Evolutionary conservation across 2,888 invertebrate species (phyloP).

Genomic region (Ditylenchus weischeri): DNA sequence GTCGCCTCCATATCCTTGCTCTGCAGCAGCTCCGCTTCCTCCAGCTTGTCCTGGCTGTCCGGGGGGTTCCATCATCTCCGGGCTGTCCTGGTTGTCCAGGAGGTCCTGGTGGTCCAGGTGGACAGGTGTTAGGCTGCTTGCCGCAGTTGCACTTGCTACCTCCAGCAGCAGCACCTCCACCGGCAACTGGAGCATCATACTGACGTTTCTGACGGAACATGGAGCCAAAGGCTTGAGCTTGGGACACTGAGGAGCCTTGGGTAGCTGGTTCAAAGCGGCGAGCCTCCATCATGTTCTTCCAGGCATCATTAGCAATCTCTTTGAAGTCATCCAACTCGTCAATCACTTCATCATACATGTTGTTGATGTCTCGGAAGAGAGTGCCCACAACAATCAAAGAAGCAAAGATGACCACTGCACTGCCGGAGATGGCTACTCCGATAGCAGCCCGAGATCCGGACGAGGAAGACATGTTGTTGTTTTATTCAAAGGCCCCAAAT

Average conservation of each 20-base stretch:
- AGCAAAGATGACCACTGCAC: conserved; percentile 34
- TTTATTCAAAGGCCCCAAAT: neutral
- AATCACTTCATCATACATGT: conserved; percentile 36
- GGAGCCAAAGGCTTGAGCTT: too few relatives aligned
- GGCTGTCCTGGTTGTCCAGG: conserved; percentile 19
- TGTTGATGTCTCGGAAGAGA: conserved; percentile 40
- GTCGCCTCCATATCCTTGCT: conserved; percentile 11
- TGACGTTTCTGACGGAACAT: conserved; percentile 15
- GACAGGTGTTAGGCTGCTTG: conserved; percentile 25
- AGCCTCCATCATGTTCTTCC: conserved; percentile 29
- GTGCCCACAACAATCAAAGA: conserved; percentile 33
- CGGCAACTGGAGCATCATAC: conserved; percentile 16
- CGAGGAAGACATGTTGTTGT: conserved; percentile 1
- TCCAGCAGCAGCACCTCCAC: conserved; percentile 14
- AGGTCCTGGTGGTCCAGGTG: conserved; percentile 30
- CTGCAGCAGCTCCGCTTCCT: neutral
- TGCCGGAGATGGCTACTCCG: conserved; percentile 32
- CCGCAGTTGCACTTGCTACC: conserved; percentile 25
- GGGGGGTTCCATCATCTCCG: conserved; percentile 45
- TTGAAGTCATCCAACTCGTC: conserved; percentile 40
- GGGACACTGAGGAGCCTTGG: neutral
- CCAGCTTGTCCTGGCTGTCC: conserved; percentile 16
- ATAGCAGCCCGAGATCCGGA: conserved; percentile 16
- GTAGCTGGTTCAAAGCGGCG: conserved; percentile 4
- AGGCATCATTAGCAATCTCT: conserved; percentile 32